Base-by-base conservation (phyloP, 2,113 vertebrate species). In the Caretta caretta region DNA sequence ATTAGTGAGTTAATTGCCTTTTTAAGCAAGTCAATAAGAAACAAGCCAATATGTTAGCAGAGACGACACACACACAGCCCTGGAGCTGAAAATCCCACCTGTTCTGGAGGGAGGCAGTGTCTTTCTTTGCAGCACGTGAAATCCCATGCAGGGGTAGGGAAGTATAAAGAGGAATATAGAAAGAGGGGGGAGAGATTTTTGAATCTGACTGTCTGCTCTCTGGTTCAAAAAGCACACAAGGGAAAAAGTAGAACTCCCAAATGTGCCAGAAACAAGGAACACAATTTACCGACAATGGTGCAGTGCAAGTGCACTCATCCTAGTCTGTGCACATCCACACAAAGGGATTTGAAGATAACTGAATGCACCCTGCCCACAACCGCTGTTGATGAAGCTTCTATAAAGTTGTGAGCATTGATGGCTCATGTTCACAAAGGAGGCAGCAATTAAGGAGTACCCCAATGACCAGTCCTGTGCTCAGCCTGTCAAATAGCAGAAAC, bases 11-110 rank as follows among this genome's bases (percentile, higher is more conserved):
- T 27, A 4, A 48, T 53, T 20, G 10, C 5, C 50, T 90, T 80
- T 91, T 69, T 86, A 91, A 42, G 76, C 12, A 80, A 84, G 14
- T 54, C 38, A 54, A 13, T n/a, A 96, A 13, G 10, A 50, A 93
- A 65, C 19, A 29, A 78, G 42, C 24, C 42, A 78, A 16, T 78
- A 27, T 48, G 38, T 46, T 48, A 78, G 42, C 75, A 78, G 75
- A 78, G 75, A 46, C 48, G 42, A 48, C 25, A 14, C 75, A 48
- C 42, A 72, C 10, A 84, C 10, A 22, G 42, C 38, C n/a, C 59
- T 72, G 24, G 48, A 72, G 22, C 35, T 51, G 62, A 51, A 51
- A 50, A 13, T 53, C 35, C 16, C 4, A 72, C 22, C 24, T 85
- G 22, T 72, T 25, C 17, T 29, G 50, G 8, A 27, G 8, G 86